These are phyloP conservation scores for Stegana nigrithorax DNA, from an alignment of 2,888 invertebrate genomes.

Conservation along the genomic window DNA sequence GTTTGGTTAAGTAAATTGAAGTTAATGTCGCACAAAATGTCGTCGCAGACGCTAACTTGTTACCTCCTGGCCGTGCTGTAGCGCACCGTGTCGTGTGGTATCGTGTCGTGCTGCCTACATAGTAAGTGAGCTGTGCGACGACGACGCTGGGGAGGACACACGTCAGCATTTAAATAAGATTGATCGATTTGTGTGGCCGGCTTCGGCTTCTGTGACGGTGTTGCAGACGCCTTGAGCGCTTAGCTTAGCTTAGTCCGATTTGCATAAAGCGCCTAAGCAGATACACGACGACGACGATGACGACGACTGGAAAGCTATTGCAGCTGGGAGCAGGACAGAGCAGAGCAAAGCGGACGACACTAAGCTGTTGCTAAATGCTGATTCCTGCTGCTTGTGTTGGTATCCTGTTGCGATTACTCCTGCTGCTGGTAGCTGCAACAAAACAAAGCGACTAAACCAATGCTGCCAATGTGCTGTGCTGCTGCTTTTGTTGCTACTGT, in stretches of 20 bases:
- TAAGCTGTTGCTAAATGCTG: background rate
- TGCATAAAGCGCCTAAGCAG: constrained; percentile 38
- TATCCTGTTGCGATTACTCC: constrained; percentile 37
- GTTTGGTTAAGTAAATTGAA: constrained; percentile 56
- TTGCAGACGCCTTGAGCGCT: constrained; percentile 19
- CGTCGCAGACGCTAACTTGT: too few relatives aligned
- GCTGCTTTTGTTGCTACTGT: background rate
- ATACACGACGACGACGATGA: background rate
- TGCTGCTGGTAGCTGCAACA: constrained; percentile 27
- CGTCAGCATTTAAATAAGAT: constrained; percentile 62
- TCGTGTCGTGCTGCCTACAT: too few relatives aligned
- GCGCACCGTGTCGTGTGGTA: too few relatives aligned
- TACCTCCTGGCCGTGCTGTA: too few relatives aligned
- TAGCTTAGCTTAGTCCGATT: constrained; percentile 39
- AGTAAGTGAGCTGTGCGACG: too few relatives aligned
- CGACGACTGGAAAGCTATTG: too few relatives aligned
- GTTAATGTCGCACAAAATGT: constrained; percentile 52
- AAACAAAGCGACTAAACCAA: too few relatives aligned
- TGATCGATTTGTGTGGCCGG: constrained; percentile 48
- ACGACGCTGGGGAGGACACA: constrained; percentile 29
- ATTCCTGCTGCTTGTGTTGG: constrained; percentile 12
- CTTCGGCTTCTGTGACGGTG: constrained; percentile 27
- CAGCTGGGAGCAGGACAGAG: too few relatives aligned
- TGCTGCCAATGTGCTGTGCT: constrained; percentile 18
- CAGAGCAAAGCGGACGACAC: too few relatives aligned